These are phyloP conservation scores for Sicus ferrugineus DNA, from an alignment of 2,888 invertebrate genomes.

Conservation along the genomic window DNA sequence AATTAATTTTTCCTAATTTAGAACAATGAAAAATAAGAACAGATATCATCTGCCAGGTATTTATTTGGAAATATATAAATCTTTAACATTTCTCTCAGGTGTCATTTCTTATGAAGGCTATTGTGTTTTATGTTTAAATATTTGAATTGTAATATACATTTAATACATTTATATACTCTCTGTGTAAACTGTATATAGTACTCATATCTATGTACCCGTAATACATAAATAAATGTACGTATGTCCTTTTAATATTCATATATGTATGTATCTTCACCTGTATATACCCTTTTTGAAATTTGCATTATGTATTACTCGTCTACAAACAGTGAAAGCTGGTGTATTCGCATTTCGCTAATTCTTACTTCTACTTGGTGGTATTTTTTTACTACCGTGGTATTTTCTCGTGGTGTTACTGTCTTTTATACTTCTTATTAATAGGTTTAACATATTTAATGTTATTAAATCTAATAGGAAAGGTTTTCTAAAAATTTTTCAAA, in stretches of 20 bases:
- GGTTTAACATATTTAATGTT: no score
- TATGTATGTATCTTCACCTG: background rate
- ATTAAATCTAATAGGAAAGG: no score
- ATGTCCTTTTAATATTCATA: background rate
- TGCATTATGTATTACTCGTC: no score
- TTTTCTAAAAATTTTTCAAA: no score
- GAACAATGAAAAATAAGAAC: no score
- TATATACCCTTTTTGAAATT: background rate
- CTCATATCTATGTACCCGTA: background rate
- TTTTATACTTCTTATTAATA: background rate
- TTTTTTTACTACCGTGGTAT: background rate
- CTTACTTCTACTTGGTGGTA: background rate
- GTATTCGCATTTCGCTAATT: background rate
- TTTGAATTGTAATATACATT: background rate
- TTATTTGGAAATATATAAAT: no score
- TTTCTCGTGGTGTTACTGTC: background rate
- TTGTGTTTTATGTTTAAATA: no score
- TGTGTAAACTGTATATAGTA: background rate
- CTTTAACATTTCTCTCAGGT: no score
- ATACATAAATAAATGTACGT: background rate
- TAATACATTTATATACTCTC: background rate
- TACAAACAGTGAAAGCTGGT: background rate
- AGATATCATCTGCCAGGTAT: no score
- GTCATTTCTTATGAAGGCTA: no score
- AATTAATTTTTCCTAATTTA: no score